A percentile compares a stretch with the other conserved stretches of the same genome.
phyloP scores from a whole-genome alignment of 2,888 invertebrate genomes.

The Mycalesis mineus region DNA sequence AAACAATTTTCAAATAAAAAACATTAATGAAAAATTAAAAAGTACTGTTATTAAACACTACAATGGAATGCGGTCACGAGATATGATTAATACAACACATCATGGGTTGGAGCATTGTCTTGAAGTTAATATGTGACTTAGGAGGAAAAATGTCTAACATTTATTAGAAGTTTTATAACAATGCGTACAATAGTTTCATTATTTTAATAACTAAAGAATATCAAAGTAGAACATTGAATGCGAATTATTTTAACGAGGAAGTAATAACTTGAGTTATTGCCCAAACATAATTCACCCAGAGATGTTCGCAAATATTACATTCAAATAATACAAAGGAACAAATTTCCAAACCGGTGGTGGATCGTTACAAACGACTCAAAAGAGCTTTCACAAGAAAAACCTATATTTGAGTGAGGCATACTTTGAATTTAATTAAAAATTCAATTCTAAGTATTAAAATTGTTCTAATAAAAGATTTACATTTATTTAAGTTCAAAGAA shows the following conservation, averaged over 20 bases:
- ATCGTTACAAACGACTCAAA: slow-evolving; percentile 1
- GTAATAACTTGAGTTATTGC: slow-evolving; percentile 2
- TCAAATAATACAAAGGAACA: slow-evolving; percentile 1
- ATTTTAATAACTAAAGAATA: neutral
- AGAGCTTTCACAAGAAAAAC: slow-evolving; percentile 2
- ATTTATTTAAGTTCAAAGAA: neutral
- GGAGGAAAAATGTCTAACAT: no score
- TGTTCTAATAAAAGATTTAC: neutral
- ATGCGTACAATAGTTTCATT: no score
- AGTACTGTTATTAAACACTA: neutral
- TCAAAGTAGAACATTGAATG: neutral
- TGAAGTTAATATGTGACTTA: no score
- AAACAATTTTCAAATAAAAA: neutral
- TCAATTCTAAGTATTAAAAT: neutral
- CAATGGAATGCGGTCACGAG: neutral
- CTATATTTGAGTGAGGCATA: neutral
- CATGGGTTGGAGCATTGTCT: no score
- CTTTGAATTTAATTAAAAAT: slow-evolving; percentile 2
- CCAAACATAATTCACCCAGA: neutral
- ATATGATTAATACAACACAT: neutral
- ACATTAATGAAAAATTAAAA: neutral
- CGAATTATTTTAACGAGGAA: neutral
- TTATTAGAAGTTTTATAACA: no score
- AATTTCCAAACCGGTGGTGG: neutral
- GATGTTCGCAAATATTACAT: neutral